A percentile compares a stretch with the other conserved stretches of the same genome.
Evolutionary conservation across 2,888 invertebrate genomes (phyloP).

Genomic region (Sericinus montela): DNA sequence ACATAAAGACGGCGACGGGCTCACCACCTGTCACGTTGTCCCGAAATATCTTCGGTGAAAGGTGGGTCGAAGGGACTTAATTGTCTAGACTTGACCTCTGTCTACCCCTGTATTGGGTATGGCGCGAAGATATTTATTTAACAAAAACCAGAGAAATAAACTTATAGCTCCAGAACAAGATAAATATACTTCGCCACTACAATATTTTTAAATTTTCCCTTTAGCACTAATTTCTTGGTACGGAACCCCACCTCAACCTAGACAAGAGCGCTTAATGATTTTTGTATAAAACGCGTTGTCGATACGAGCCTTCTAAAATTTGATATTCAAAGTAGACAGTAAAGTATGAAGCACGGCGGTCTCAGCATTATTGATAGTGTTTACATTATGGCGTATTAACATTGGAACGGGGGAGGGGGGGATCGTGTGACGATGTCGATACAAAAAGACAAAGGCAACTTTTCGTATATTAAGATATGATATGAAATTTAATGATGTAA

Average conservation of each 20-base stretch:
- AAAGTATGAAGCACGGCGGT: conserved; percentile 4
- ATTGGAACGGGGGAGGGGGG: background rate
- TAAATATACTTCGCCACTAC: too few species aligned
- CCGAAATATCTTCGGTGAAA: too few species aligned
- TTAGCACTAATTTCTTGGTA: background rate
- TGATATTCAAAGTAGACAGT: conserved; percentile 12
- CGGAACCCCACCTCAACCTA: background rate
- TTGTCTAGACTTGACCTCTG: too few species aligned
- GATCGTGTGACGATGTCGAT: background rate
- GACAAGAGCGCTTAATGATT: background rate
- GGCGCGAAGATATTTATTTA: too few species aligned
- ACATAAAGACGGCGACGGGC: too few species aligned
- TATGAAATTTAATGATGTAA: too few species aligned
- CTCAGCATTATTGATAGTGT: conserved; percentile 11
- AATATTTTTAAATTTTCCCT: too few species aligned
- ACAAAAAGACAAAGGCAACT: conserved; percentile 3
- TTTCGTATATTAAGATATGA: background rate
- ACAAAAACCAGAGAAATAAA: too few species aligned
- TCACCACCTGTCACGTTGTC: too few species aligned
- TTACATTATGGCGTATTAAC: conserved; percentile 9
- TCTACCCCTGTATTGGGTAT: too few species aligned
- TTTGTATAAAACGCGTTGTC: background rate
- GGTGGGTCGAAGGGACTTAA: too few species aligned
- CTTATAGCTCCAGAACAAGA: too few species aligned
- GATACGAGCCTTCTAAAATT: conserved; percentile 6